Evolutionary conservation across 2,113 vertebrate species (phyloP).

Genomic region (Aphyosemion australe): DNA sequence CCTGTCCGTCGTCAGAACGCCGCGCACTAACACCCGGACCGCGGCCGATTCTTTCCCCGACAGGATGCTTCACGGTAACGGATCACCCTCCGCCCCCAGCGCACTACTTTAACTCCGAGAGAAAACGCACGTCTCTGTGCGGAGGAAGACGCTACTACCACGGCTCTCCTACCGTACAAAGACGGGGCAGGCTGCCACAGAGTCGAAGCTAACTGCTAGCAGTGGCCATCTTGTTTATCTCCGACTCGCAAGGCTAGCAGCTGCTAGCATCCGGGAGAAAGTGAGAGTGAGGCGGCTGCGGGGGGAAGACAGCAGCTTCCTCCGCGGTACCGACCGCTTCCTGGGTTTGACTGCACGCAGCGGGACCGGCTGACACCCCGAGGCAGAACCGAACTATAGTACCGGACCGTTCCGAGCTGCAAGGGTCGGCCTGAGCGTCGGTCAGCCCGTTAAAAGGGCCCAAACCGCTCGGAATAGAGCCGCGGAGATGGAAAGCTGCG

Average conservation of each 20-base stretch:
- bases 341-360: slow-evolving; percentile 16
- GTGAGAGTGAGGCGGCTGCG: slow-evolving; percentile 53
- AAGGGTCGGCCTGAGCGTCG: slow-evolving; percentile 21
- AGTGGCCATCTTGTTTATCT: slow-evolving; percentile 82
- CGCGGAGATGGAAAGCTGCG: background rate
- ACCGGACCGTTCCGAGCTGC: slow-evolving; percentile 1
- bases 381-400: slow-evolving; percentile 32
- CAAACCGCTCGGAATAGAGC: slow-evolving; percentile 7
- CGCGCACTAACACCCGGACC: no score
- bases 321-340: slow-evolving; percentile 17
- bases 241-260: slow-evolving; percentile 42
- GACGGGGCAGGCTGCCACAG: slow-evolving; percentile 70
- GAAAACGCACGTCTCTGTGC: background rate
- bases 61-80: background rate
- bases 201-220: slow-evolving; percentile 63
- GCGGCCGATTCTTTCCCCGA: no score
- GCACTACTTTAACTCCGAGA: background rate
- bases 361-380: slow-evolving; percentile 42
- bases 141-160: slow-evolving; percentile 3
- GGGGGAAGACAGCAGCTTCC: slow-evolving; percentile 32
- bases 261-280: slow-evolving; percentile 45
- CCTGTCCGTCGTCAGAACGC: slow-evolving; percentile 3
- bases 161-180: slow-evolving; percentile 60
- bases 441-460: slow-evolving; percentile 26
- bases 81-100: background rate